Conservation (phyloP, 2,113 vertebrate species). For the Phocoena sinus region DNA sequence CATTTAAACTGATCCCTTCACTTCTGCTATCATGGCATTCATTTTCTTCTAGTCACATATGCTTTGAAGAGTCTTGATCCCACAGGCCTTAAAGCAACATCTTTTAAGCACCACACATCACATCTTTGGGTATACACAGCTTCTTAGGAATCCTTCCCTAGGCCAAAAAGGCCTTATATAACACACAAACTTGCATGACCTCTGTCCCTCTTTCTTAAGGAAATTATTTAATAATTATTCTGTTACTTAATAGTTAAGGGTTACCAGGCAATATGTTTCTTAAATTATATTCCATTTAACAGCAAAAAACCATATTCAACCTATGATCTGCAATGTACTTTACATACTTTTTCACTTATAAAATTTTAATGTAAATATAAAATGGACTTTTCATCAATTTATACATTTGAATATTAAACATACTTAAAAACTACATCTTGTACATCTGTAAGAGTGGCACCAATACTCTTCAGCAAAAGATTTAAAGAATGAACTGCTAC, state of each 20-base stretch:
- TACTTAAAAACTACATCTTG: slow-evolving; percentile 98
- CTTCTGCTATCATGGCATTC: background rate
- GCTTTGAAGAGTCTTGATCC: background rate
- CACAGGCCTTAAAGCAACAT: background rate
- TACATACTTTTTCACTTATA: background rate
- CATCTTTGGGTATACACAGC: background rate
- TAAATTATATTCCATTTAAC: background rate
- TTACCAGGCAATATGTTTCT: background rate
- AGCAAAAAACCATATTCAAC: background rate
- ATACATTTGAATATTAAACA: slow-evolving; percentile 50
- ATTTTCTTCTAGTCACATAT: background rate
- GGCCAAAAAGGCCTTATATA: background rate
- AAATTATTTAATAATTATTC: slow-evolving; percentile 37
- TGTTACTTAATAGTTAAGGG: background rate
- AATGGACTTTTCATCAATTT: background rate
- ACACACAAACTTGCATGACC: background rate
- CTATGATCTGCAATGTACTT: background rate
- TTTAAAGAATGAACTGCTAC: slow-evolving; percentile 90
- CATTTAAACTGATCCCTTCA: background rate
- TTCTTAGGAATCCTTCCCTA: background rate
- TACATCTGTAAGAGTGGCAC: slow-evolving; percentile 93
- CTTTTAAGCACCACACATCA: background rate
- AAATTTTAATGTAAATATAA: background rate
- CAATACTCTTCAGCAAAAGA: slow-evolving; percentile 94
- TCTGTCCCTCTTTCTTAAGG: background rate